Evolutionary conservation across 2,888 invertebrate genomes (phyloP).

Genomic region (Mesorhabditis spiculigera): DNA sequence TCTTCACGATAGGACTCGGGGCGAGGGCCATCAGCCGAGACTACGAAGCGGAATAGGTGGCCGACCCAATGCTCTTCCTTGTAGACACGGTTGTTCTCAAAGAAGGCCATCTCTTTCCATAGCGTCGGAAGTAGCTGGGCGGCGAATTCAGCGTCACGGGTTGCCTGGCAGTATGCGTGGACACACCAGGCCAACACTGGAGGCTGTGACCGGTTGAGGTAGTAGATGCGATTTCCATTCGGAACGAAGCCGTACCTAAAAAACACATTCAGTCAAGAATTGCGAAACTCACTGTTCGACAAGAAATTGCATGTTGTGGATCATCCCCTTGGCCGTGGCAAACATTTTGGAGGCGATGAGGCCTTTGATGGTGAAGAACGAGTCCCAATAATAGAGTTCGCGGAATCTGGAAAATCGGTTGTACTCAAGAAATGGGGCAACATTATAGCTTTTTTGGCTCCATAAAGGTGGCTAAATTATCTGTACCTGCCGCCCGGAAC

Average conservation of each 20-base stretch:
- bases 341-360: constrained; percentile 80
- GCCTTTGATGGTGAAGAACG: constrained; percentile 87
- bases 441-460: neutral
- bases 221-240: constrained; percentile 84
- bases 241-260: constrained; percentile 66
- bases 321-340: constrained; percentile 75
- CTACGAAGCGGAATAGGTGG: constrained; percentile 71
- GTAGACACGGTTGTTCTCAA: constrained; percentile 37
- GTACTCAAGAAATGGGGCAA: neutral
- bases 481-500: constrained; percentile 70
- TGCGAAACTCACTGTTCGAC: constrained; percentile 66
- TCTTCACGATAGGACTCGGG: constrained; percentile 78
- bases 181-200: constrained; percentile 70
- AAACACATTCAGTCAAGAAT: neutral
- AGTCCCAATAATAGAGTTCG: constrained; percentile 84
- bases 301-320: constrained; percentile 77
- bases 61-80: constrained; percentile 37
- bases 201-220: constrained; percentile 63
- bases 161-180: constrained; percentile 73
- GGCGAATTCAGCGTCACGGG: constrained; percentile 72
- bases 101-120: constrained; percentile 62
- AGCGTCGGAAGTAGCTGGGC: constrained; percentile 57
- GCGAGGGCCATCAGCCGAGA: constrained; percentile 75
- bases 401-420: constrained; percentile 56
- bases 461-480: neutral